Evolutionary conservation across 2,888 invertebrate species (phyloP).

Genomic region (Drosophila ezoana): DNA sequence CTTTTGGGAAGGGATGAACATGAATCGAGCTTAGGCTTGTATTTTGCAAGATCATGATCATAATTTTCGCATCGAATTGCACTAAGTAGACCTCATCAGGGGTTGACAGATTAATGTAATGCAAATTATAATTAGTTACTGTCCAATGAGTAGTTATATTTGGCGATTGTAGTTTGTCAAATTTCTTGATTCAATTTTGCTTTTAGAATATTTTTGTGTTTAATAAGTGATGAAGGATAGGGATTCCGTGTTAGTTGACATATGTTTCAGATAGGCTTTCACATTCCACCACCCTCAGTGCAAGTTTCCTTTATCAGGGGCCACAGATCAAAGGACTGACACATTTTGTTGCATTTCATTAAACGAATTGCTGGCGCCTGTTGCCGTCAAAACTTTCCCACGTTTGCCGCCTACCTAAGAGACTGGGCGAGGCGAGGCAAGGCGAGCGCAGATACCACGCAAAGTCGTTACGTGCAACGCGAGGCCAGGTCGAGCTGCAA

Average conservation of each 20-base stretch:
- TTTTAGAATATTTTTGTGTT: neutral
- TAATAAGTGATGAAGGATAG: neutral
- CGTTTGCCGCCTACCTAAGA: conserved; percentile 59
- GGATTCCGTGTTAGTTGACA: neutral
- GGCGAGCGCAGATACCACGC: conserved; percentile 40
- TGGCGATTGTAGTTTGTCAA: neutral
- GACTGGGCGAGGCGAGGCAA: neutral
- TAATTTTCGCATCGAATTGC: no score
- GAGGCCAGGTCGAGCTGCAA: conserved; percentile 55
- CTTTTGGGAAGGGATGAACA: no score
- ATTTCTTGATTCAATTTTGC: neutral
- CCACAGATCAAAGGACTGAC: conserved; percentile 46
- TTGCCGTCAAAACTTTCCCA: conserved; percentile 66
- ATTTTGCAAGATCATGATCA: no score
- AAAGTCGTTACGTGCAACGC: conserved; percentile 35
- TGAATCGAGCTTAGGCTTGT: no score
- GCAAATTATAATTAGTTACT: no score
- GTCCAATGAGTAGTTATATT: no score
- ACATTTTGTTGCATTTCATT: conserved; percentile 75
- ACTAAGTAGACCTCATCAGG: no score
- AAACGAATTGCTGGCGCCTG: conserved; percentile 57
- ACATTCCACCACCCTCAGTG: conserved; percentile 48
- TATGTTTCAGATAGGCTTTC: conserved; percentile 8
- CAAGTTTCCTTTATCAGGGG: conserved; percentile 33
- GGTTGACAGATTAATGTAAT: no score